These are phyloP conservation scores for Eretmodus cyanostictus DNA, from an alignment of 2,113 vertebrate species.

Conservation along the genomic window DNA sequence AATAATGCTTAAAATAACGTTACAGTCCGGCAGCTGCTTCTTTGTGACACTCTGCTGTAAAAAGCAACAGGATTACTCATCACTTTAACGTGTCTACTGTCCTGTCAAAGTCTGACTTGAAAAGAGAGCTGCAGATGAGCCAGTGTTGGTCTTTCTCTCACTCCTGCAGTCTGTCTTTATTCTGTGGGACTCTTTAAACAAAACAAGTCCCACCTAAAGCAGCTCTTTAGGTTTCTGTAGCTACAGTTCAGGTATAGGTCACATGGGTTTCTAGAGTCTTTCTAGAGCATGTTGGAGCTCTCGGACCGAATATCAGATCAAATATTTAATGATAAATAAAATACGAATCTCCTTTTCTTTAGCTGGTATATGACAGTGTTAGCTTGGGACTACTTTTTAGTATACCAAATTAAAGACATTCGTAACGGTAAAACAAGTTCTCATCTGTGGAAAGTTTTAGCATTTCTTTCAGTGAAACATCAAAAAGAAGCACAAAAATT, in stretches of 20 bases:
- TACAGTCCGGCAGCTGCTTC: background rate
- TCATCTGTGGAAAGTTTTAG: background rate
- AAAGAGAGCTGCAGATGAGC: background rate
- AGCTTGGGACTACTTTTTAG: background rate
- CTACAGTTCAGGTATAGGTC: background rate
- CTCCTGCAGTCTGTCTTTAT: background rate
- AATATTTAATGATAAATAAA: background rate
- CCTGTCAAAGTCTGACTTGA: background rate
- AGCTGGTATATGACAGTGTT: background rate
- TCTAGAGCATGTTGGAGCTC: background rate
- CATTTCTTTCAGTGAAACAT: background rate
- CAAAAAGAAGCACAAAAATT: background rate
- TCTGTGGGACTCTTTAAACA: background rate
- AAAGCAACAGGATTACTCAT: background rate
- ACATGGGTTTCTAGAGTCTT: background rate
- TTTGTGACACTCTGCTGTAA: background rate
- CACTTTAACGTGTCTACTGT: background rate
- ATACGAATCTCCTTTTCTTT: rapidly evolving
- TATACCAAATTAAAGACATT: background rate
- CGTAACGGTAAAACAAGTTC: background rate
- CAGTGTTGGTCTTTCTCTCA: background rate
- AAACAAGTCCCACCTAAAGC: background rate
- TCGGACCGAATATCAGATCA: background rate
- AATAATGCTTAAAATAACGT: background rate
- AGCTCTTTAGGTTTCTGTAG: background rate